These are phyloP conservation scores for Euplagia quadripunctaria DNA, from an alignment of 2,888 invertebrate species.

Conservation along the genomic window DNA sequence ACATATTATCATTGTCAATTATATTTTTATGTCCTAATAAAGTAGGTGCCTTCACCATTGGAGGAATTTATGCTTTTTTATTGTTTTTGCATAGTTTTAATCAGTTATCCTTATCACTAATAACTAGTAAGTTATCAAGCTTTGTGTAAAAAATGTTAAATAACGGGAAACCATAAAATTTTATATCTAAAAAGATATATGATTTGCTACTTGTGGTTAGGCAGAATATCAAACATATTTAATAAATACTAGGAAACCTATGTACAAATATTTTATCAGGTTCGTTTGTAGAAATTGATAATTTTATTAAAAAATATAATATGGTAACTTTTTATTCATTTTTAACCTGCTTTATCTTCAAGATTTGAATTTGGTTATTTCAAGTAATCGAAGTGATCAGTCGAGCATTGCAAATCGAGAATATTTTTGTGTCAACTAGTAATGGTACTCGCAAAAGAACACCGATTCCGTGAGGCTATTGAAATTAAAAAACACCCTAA, in stretches of 20 bases:
- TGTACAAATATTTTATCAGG: too few relatives aligned
- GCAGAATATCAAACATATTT: not conserved
- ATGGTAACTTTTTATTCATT: not conserved
- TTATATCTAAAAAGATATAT: not conserved
- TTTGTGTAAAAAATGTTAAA: not conserved
- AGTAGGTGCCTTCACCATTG: not conserved
- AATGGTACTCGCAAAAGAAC: too few relatives aligned
- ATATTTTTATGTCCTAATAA: not conserved
- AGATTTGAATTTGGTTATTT: too few relatives aligned
- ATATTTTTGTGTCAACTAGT: too few relatives aligned
- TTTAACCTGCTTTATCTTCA: not conserved
- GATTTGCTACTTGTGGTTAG: not conserved
- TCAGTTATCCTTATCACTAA: not conserved
- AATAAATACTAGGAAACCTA: too few relatives aligned
- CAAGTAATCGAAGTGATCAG: too few relatives aligned
- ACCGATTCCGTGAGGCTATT: too few relatives aligned
- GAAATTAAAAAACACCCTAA: too few relatives aligned
- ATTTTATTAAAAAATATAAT: not conserved
- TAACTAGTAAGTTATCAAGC: too few relatives aligned
- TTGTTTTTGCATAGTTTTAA: not conserved
- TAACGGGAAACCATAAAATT: not conserved
- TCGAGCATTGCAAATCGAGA: too few relatives aligned
- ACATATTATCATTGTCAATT: not conserved
- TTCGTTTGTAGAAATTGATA: too few relatives aligned
- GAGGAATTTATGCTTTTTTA: not conserved